Percentiles rank a stretch among this genome's conserved stretches.
These are phyloP conservation scores for Drosophila seguyi DNA, from an alignment of 1,140 invertebrate species.

Conservation along the genomic window DNA sequence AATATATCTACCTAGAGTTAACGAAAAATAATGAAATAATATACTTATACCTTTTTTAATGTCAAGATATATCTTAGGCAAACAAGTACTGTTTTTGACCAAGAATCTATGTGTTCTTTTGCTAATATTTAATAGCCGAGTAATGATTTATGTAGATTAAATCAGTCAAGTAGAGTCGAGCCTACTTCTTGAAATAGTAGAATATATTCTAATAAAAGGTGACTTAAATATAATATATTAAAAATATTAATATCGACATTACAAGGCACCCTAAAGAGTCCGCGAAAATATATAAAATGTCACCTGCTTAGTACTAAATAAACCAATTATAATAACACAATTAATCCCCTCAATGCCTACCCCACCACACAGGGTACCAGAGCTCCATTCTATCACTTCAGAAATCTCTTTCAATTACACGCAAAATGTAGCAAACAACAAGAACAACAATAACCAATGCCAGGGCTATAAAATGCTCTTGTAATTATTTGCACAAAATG, in stretches of 20 bases:
- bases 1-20: background rate
- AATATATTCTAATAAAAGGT: too few species aligned
- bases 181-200: too few species aligned
- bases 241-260: too few species aligned
- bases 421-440: conserved; percentile 62
- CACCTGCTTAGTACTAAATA: background rate
- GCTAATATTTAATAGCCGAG: too few species aligned
- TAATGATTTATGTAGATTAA: too few species aligned
- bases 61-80: too few species aligned
- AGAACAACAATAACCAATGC: background rate
- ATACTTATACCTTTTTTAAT: too few species aligned
- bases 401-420: conserved; percentile 69
- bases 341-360: background rate
- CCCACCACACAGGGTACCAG: conserved; percentile 10
- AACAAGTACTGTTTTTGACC: too few species aligned
- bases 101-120: too few species aligned
- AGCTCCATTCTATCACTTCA: conserved; percentile 2
- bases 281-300: background rate
- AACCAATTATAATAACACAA: background rate
- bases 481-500: conserved; percentile 81
- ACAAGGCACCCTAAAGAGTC: background rate
- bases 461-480: conserved; percentile 48
- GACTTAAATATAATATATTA: too few species aligned
- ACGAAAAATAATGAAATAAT: too few species aligned
- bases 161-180: too few species aligned